Evolutionary conservation across 2,888 invertebrate genomes (phyloP).

Genomic region (Willowsia nigromaculata): DNA sequence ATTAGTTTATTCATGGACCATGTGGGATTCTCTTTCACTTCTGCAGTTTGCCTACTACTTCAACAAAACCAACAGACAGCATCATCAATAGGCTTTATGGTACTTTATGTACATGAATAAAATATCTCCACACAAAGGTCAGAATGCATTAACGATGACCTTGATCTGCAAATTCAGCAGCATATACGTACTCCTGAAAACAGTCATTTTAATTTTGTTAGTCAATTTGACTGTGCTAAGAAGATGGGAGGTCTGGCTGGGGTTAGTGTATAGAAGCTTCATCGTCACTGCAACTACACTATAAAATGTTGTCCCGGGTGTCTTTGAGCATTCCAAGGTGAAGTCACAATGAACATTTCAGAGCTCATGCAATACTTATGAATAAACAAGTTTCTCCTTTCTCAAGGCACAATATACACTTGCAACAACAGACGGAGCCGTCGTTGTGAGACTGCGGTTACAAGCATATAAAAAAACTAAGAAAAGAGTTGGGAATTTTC

Average conservation of each 20-base stretch:
- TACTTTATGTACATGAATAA: background rate
- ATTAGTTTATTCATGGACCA: background rate
- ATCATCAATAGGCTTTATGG: background rate
- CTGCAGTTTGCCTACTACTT: background rate
- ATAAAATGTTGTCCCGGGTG: too few relatives aligned
- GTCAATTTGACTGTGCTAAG: background rate
- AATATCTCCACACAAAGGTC: constrained; percentile 33
- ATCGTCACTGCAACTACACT: background rate
- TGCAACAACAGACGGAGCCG: background rate
- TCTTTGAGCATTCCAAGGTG: background rate
- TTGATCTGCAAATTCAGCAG: constrained; percentile 15
- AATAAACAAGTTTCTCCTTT: background rate
- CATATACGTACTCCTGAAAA: background rate
- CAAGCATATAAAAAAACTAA: background rate
- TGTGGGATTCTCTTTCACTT: background rate
- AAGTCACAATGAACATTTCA: background rate
- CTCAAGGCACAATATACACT: background rate
- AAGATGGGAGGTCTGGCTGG: too few relatives aligned
- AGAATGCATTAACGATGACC: background rate
- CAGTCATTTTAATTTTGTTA: background rate
- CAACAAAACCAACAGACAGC: background rate
- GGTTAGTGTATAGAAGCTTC: too few relatives aligned
- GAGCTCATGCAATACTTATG: background rate
- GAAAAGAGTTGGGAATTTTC: background rate
- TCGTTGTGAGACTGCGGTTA: background rate